Percentiles rank a stretch among this genome's conserved stretches.
Conservation (phyloP, 2,888 invertebrate genomes). For the Platypus cylindrus region DNA sequence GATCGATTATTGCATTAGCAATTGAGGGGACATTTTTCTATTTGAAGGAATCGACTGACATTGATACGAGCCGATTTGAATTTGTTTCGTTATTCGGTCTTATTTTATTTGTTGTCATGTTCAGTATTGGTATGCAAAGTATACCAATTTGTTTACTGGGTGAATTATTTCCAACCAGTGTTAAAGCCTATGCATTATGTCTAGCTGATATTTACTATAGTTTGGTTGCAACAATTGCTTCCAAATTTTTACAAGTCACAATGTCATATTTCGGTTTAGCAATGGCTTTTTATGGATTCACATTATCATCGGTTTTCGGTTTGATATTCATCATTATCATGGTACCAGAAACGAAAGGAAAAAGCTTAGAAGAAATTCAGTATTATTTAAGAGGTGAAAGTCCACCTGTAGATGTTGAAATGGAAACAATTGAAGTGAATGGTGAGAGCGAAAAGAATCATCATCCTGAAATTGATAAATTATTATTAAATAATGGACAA, state of each 20-base stretch:
- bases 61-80: conserved; percentile 29
- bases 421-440: conserved; percentile 8
- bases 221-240: conserved; percentile 35
- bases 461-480: too few relatives aligned
- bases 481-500: too few relatives aligned
- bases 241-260: conserved; percentile 38
- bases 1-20: conserved; percentile 33
- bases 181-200: conserved; percentile 43
- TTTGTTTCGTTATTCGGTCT: conserved; percentile 37
- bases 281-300: conserved; percentile 53
- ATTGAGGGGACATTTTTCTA: conserved; percentile 37
- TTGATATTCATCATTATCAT: conserved; percentile 45
- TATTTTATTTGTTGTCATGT: conserved; percentile 38
- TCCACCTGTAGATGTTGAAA: conserved; percentile 10
- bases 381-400: conserved; percentile 40
- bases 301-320: conserved; percentile 45
- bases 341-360: conserved; percentile 60
- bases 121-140: conserved; percentile 40
- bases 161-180: conserved; percentile 43
- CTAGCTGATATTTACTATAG: conserved; percentile 41
- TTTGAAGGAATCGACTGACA: conserved; percentile 29
- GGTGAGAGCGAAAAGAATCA: conserved; percentile 4
- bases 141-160: conserved; percentile 40
- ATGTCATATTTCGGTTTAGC: conserved; percentile 46
- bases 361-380: conserved; percentile 56